Conservation (phyloP, 2,888 invertebrate species). For the Baccha elongata region DNA sequence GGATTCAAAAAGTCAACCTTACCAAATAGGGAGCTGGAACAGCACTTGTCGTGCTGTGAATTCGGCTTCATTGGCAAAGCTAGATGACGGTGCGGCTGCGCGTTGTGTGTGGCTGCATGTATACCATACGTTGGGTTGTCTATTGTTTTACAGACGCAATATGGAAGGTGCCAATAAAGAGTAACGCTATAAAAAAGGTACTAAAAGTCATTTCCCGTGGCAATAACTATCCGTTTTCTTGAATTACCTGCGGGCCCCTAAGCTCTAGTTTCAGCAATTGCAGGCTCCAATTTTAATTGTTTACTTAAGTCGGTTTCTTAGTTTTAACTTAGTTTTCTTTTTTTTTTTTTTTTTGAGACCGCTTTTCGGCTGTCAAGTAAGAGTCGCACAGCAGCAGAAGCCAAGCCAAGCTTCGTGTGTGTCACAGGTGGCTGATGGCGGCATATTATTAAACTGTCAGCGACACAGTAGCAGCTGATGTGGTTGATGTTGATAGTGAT, state of each 20-base stretch:
- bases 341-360: neutral
- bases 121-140: constrained; percentile 32
- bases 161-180: constrained; percentile 66
- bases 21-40: constrained; percentile 61
- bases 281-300: constrained; percentile 68
- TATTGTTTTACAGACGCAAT: constrained; percentile 65
- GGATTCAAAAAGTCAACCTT: constrained; percentile 53
- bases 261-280: constrained; percentile 9
- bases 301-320: constrained; percentile 47
- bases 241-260: constrained; percentile 31
- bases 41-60: constrained; percentile 67
- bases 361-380: constrained; percentile 36
- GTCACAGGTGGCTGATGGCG: constrained; percentile 56
- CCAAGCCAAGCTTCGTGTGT: constrained; percentile 45
- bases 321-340: constrained; percentile 4
- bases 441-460: constrained; percentile 70
- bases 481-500: constrained; percentile 60
- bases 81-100: constrained; percentile 3
- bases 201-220: constrained; percentile 32
- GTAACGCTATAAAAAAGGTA: constrained; percentile 15
- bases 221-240: constrained; percentile 30
- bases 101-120: constrained; percentile 44
- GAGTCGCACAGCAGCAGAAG: neutral
- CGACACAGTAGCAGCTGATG: constrained; percentile 52
- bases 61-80: constrained; percentile 13